Base-by-base conservation (phyloP, 2,888 invertebrate species). In the Gastracanthus pulcherrimus region DNA sequence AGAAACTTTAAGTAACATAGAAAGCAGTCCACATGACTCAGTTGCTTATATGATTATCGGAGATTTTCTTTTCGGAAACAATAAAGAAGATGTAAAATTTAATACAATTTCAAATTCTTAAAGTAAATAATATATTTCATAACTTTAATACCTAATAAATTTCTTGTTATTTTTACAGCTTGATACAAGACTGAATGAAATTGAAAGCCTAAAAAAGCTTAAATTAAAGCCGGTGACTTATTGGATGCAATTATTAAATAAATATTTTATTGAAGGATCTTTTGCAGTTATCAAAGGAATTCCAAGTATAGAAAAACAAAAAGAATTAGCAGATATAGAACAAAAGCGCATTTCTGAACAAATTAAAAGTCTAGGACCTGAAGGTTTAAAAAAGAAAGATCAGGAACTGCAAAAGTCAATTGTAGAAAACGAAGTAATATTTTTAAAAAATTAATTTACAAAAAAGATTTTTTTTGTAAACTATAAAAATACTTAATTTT, bases 11-110 rank as follows among this genome's bases (percentile, higher is more conserved):
- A 95, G 95, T 80, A 94, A 94, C 88, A 93, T 97, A 67, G 98
- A 97, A 91, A 94, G 94, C 16, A 94, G 93, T 84, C 97, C 97
- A 0, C 96, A 97, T 88, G 95, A 95, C 84, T 93, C 95, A 0
- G 92, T 98, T 70, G 96, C 97, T 0, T 95, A 95, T 88, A 94
- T 95, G 86, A 93, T 96, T 74, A 96, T 98, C 84, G 96, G 96
- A 0, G 97, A 98, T 89, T 95, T 96, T 88, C 92, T 98, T 36
- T 98, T 97, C 91, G 97, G 97, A 16, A 94, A 94, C 75, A 94
- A 93, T 62, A 94, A 95, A 84, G 92, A 94, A 84, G 95, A 97
- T 90, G 96, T 97, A 90, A 94, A 94, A 93, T 60, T 64, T 36
- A 34, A 19, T 36, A 62, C 0, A 19, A 16, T 26, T 26, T 29